phyloP scores from a whole-genome alignment of 2,888 invertebrate species.

The Lamproptera curius region DNA sequence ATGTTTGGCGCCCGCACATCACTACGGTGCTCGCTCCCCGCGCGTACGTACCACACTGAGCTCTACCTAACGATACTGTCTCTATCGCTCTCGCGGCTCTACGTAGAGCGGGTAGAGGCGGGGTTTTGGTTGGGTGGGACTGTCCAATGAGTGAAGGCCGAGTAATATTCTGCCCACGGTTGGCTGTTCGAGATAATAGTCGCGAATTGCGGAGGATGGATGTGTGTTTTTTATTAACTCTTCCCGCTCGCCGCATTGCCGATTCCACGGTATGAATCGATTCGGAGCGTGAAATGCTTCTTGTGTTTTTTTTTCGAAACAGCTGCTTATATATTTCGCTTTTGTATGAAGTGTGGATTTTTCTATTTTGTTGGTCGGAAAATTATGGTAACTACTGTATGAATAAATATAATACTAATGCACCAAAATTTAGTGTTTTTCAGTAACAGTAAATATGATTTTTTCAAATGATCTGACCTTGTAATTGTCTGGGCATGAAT shows the following conservation, averaged over 20 bases:
- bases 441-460: too few relatives aligned
- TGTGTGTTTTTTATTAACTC: slow-evolving; percentile 63
- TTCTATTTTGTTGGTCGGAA: too few relatives aligned
- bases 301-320: too few relatives aligned
- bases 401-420: too few relatives aligned
- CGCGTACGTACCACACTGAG: slow-evolving; percentile 64
- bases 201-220: slow-evolving; percentile 75
- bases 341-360: too few relatives aligned
- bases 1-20: slow-evolving; percentile 76
- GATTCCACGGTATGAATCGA: slow-evolving; percentile 66
- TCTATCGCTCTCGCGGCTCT: slow-evolving; percentile 51
- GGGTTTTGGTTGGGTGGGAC: slow-evolving; percentile 55
- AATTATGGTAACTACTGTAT: too few relatives aligned
- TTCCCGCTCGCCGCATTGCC: slow-evolving; percentile 23
- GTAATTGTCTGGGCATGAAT: too few relatives aligned
- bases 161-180: slow-evolving; percentile 48
- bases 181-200: slow-evolving; percentile 68
- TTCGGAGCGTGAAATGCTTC: slow-evolving; percentile 63
- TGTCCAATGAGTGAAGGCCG: slow-evolving; percentile 45
- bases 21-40: slow-evolving; percentile 53
- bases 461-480: too few relatives aligned
- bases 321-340: too few relatives aligned
- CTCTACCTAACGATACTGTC: slow-evolving; percentile 48
- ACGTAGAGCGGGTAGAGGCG: slow-evolving; percentile 64
- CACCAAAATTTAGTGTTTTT: too few relatives aligned